Base-by-base conservation (phyloP, 2,113 vertebrate genomes). In the Hassar affinis region DNA sequence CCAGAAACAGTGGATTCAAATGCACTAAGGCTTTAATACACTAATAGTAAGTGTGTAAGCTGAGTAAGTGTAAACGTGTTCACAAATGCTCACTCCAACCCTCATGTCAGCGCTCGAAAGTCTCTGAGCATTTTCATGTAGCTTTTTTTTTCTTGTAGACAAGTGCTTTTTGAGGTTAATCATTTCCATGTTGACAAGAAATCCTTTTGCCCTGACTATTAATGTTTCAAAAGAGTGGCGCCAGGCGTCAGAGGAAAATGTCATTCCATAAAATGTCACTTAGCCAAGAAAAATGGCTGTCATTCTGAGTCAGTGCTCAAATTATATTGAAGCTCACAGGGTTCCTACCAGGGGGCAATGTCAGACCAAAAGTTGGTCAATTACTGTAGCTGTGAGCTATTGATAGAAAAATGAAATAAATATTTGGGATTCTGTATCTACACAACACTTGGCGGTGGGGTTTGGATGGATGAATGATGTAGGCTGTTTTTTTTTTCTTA, bases 131-230 rank as follows among this genome's bases (percentile, higher is more conserved):
- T 42, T 69, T 38, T 69, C 35, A 11, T 69, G 18, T 14, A 17
- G 1, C 4, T 47, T 57, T 25, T 42, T n/a, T 17, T n/a, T 33
- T 33, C 74, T 54, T 54, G 51, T 76, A 52, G 30, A 69, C 38
- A 45, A 69, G 35, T 69, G 69, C 6, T 35, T 49, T 47, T 33
- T 49, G 81, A 82, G 56, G 69, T 74, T 54, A 74, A 54, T 57
- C 0, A 59, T 62, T 82, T 47, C 71, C 57, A 62, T 76, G 56
- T 75, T 82, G 80, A 30, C 17, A 30, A 57, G 51, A 82, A 82
- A 49, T 33, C 69, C n/a, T 59, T 75, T 47, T 45, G 52, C 22
- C 30, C 79, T 69, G 51, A 81, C 4, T 25, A 56, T 71, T 82
- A 47, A 74, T 72, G 54, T 47, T 74, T 74, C 68, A 59, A n/a